Evolutionary conservation across 2,113 vertebrate genomes (phyloP), one percentile per base, ranked within the genome.

Genomic region (Phalacrocorax pelagicus): DNA sequence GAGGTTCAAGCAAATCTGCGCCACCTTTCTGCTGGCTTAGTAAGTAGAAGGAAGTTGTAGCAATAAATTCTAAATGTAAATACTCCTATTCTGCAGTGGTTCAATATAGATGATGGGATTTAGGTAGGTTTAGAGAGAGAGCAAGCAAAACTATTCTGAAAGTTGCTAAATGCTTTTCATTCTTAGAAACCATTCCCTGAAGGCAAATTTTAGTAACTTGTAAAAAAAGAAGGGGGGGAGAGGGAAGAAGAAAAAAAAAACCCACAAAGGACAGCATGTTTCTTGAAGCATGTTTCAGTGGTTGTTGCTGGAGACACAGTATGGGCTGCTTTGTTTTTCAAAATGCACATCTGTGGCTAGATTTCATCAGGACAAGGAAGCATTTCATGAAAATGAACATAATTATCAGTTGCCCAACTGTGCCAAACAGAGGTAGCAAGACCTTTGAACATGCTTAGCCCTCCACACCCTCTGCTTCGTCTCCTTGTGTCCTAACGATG

Each of bases 331-430:
- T 13, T 77, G 18, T 74, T 88, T 86, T 94, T 71, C 49, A 38
- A 67, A 88, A 30, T 69, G 22, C 11, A 10, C 1, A 5, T 47
- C 58, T 91, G 46, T 94, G 82, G 66, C 40, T 59, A 88, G 61
- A 74, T 94, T 96, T 90, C 78, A 54, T 95, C 71, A 92, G 72
- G 73, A 84, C 52, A 71, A 69, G 82, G 88, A 95, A 94, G 46
- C 38, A 46, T 86, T 90, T 95, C 42, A 90, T 86, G 42, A 84
- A 92, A 94, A 79, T 88, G 21, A 79, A 42, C 52, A 24, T 91
- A 94, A 90, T 95, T 84, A 51, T 84, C 61, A 62, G 29, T 95
- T 92, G 77, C 85, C 47, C 65, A 92, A 95, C 63, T 67, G 6
- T 10, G 3, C 34, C 22, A 42, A 75, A 34, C 78, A 69, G 87